phyloP scores from a whole-genome alignment of 2,888 invertebrate genomes.

The Psylliodes chrysocephalus region DNA sequence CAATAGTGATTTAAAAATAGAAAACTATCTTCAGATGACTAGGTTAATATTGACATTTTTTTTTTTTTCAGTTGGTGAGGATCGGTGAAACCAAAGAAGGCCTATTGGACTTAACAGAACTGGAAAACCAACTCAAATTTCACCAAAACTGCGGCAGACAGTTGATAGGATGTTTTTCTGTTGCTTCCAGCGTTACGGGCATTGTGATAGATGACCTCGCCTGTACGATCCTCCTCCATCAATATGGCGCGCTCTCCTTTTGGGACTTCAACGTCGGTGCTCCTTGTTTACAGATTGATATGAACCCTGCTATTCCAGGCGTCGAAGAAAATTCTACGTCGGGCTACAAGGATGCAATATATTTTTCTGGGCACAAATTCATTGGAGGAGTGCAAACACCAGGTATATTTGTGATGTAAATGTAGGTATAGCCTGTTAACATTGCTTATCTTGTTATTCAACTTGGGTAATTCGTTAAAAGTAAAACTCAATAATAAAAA shows the following conservation, averaged over 20 bases:
- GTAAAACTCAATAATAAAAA: too few relatives aligned
- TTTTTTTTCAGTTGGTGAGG: slow-evolving; percentile 74
- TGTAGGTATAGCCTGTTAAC: too few relatives aligned
- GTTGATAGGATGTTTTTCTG: slow-evolving; percentile 84
- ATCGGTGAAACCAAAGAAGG: slow-evolving; percentile 84
- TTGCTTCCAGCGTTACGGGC: slow-evolving; percentile 64
- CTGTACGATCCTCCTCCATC: slow-evolving; percentile 83
- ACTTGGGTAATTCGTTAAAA: too few relatives aligned
- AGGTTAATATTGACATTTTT: too few relatives aligned
- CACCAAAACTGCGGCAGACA: slow-evolving; percentile 72
- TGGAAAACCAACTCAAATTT: slow-evolving; percentile 76
- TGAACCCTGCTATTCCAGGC: slow-evolving; percentile 82
- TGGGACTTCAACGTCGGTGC: slow-evolving; percentile 92
- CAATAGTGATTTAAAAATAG: too few relatives aligned
- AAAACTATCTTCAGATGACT: too few relatives aligned
- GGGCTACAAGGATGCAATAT: slow-evolving; percentile 88
- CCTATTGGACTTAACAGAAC: slow-evolving; percentile 79
- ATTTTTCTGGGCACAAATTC: slow-evolving; percentile 91
- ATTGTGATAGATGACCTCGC: slow-evolving; percentile 85
- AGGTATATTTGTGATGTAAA: slow-evolving; percentile 58
- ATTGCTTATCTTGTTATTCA: too few relatives aligned
- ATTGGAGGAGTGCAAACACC: slow-evolving; percentile 91
- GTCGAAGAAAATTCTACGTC: slow-evolving; percentile 69
- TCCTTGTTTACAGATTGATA: slow-evolving; percentile 81
- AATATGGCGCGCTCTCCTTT: slow-evolving; percentile 83